Evolutionary conservation across 2,888 invertebrate species (phyloP).

Genomic region (Drosophila flavopinicola): DNA sequence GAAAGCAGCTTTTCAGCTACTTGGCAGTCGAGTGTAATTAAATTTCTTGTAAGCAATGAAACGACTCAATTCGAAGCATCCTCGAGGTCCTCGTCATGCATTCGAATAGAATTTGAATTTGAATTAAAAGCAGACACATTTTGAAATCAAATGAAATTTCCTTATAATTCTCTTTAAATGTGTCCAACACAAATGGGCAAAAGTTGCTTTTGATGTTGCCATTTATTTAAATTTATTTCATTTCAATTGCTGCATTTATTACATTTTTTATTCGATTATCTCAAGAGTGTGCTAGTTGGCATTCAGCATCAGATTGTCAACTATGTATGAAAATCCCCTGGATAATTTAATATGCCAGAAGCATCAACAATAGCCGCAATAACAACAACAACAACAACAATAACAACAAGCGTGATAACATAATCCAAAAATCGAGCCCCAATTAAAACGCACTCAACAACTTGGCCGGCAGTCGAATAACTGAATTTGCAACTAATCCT

Average conservation of each 20-base stretch:
- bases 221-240: conserved; percentile 19
- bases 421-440: conserved; percentile 56
- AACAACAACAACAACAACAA: conserved; percentile 4
- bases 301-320: not conserved
- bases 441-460: conserved; percentile 67
- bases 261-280: conserved; percentile 1
- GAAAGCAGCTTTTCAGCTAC: conserved; percentile 12
- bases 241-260: conserved; percentile 18
- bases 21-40: conserved; percentile 52
- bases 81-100: conserved; percentile 22
- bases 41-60: conserved; percentile 42
- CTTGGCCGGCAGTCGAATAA: conserved; percentile 39
- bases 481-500: conserved; percentile 61
- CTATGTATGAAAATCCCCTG: conserved; percentile 20
- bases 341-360: conserved; percentile 50
- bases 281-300: not conserved
- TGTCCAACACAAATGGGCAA: conserved; percentile 1
- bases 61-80: conserved; percentile 28
- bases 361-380: conserved; percentile 2
- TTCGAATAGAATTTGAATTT: conserved; percentile 9
- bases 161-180: conserved; percentile 21
- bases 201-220: conserved; percentile 31
- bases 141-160: conserved; percentile 34
- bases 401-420: conserved; percentile 37
- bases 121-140: conserved; percentile 31